phyloP scores from a whole-genome alignment of 30 jellyfish, hydroid and myxozoan species.

The Aurelia sp. region DNA sequence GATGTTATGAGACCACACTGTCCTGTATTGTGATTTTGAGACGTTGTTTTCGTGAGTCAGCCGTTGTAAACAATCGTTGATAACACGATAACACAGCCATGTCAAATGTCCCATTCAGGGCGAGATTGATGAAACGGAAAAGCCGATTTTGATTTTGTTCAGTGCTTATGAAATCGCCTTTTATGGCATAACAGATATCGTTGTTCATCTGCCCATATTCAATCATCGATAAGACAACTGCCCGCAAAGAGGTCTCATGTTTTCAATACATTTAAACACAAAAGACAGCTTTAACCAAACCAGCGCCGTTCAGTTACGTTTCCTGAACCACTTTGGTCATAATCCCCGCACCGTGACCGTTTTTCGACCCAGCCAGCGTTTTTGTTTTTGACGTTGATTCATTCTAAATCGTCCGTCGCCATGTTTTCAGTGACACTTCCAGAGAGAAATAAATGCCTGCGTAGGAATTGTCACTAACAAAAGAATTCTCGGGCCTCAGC shows the following conservation, averaged over 20 bases:
- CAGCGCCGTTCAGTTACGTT: slow-evolving; percentile 1
- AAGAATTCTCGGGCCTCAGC: too few species aligned
- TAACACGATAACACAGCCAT: slow-evolving; percentile 18
- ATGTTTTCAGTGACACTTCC: too few species aligned
- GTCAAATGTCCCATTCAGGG: slow-evolving; percentile 44
- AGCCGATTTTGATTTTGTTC: slow-evolving; percentile 28
- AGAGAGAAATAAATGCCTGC: too few species aligned
- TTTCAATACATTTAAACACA: neutral
- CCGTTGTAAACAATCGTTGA: slow-evolving; percentile 39
- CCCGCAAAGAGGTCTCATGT: slow-evolving; percentile 1
- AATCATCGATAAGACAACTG: neutral
- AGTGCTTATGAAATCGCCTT: slow-evolving; percentile 29
- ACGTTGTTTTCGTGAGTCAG: slow-evolving; percentile 36
- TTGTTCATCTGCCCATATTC: neutral
- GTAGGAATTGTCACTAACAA: too few species aligned
- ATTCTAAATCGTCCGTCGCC: too few species aligned
- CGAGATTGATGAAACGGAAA: slow-evolving; percentile 32
- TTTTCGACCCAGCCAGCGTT: too few species aligned
- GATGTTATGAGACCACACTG: slow-evolving; percentile 49
- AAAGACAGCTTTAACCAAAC: neutral
- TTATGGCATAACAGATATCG: slow-evolving; percentile 17
- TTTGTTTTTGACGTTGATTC: too few species aligned
- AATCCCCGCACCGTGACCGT: neutral
- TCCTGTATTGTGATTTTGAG: slow-evolving; percentile 38
- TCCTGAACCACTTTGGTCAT: neutral